These are phyloP conservation scores for Pterocles burchelli DNA, from an alignment of 2,113 vertebrate genomes.

Conservation along the genomic window DNA sequence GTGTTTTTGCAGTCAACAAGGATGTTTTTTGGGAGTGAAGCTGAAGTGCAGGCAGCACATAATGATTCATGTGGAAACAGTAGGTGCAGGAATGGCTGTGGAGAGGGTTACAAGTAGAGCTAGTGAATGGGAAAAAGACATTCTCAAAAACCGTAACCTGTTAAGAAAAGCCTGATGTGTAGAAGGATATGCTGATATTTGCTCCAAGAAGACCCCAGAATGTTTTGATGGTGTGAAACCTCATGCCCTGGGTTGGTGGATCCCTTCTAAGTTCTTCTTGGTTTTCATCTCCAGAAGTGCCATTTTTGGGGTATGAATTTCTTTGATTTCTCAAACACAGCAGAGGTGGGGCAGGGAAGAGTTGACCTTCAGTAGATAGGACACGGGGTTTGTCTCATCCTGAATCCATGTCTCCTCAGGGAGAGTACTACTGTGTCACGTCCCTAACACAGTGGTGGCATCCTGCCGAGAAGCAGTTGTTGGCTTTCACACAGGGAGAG, in stretches of 20 bases:
- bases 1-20: not conserved
- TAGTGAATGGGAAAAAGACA: not conserved
- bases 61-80: not conserved
- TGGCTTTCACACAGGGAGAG: not conserved
- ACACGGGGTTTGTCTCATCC: not conserved
- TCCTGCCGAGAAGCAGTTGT: not conserved
- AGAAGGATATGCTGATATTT: not conserved
- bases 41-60: not conserved
- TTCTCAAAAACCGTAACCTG: not conserved
- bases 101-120: not conserved
- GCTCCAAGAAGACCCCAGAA: not conserved
- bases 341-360: not conserved
- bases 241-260: not conserved
- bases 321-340: not conserved
- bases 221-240: not conserved
- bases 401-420: not conserved
- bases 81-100: not conserved
- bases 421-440: not conserved
- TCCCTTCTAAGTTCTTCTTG: not conserved
- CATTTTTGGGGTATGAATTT: not conserved
- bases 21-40: not conserved
- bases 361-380: not conserved
- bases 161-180: not conserved
- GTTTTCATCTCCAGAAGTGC: not conserved
- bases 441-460: rapidly evolving